Conservation (phyloP, 2,888 invertebrate genomes). For the Drosophila mercatorum region DNA sequence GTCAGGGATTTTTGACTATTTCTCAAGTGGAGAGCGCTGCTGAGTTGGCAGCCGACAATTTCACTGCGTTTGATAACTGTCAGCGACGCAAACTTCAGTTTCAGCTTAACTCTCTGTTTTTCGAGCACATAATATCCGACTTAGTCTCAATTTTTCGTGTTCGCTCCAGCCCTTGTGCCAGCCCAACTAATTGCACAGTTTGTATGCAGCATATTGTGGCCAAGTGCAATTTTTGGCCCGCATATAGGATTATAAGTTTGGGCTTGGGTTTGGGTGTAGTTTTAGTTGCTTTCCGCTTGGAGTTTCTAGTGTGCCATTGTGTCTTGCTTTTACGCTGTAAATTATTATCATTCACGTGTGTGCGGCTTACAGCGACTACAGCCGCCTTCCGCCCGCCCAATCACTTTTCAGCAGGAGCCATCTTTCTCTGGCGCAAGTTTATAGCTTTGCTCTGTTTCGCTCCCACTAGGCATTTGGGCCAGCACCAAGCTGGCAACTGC, state of each 20-base stretch:
- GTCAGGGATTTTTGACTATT: conserved; percentile 65
- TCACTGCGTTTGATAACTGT: conserved; percentile 35
- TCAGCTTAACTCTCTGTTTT: conserved; percentile 26
- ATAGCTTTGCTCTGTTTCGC: conserved; percentile 37
- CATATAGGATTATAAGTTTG: conserved; percentile 55
- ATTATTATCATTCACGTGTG: conserved; percentile 70
- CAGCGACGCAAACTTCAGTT: conserved; percentile 53
- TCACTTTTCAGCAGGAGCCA: conserved; percentile 33
- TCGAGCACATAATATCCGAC: conserved; percentile 53
- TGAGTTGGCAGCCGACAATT: conserved; percentile 49
- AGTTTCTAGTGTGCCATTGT: conserved; percentile 51
- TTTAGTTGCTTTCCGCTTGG: conserved; percentile 35
- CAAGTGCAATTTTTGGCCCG: conserved; percentile 45
- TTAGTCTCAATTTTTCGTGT: conserved; percentile 32
- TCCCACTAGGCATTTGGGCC: conserved; percentile 27
- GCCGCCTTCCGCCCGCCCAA: conserved; percentile 20
- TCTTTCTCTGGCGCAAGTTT: conserved; percentile 40
- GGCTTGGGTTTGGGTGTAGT: conserved; percentile 21
- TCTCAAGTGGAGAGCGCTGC: conserved; percentile 32
- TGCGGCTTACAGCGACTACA: conserved; percentile 18
- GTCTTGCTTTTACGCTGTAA: conserved; percentile 64
- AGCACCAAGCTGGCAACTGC: conserved; percentile 68
- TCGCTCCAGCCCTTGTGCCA: background rate
- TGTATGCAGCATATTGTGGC: conserved; percentile 82
- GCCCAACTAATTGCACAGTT: conserved; percentile 83